These are phyloP conservation scores for Leucosticte australis DNA, from an alignment of 2,113 vertebrate genomes.

Conservation along the genomic window DNA sequence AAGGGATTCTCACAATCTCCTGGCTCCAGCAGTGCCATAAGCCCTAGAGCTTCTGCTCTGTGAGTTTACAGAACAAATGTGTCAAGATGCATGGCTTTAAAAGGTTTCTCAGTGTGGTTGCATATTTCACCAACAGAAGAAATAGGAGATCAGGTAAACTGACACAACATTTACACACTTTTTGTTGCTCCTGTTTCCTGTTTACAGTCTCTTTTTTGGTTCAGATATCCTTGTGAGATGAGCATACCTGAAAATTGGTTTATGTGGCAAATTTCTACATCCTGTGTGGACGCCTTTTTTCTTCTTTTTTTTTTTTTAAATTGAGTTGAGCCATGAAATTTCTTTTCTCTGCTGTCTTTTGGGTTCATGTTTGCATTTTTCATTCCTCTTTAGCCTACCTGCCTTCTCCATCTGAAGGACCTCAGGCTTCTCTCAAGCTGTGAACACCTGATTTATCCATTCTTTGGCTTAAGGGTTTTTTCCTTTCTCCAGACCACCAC, in stretches of 20 bases:
- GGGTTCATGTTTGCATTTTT: not conserved
- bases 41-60: not conserved
- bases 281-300: not conserved
- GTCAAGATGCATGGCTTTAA: not conserved
- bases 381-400: not conserved
- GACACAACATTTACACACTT: not conserved
- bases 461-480: not conserved
- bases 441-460: not conserved
- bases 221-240: not conserved
- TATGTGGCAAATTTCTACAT: not conserved
- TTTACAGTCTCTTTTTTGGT: not conserved
- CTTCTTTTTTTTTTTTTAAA: not conserved
- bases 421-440: not conserved
- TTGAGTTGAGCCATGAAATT: not conserved
- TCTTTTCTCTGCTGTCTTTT: not conserved
- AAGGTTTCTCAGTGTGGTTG: not conserved
- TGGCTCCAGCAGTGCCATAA: not conserved
- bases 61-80: not conserved
- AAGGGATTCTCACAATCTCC: too few relatives aligned
- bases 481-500: not conserved
- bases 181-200: not conserved
- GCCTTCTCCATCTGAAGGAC: not conserved
- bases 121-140: not conserved
- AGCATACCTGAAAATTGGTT: not conserved
- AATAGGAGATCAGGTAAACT: fast-evolving